Evolutionary conservation across 37 sponge, comb jelly and placozoan genomes (phyloP).

Genomic region (Petrosia ficiformis): DNA sequence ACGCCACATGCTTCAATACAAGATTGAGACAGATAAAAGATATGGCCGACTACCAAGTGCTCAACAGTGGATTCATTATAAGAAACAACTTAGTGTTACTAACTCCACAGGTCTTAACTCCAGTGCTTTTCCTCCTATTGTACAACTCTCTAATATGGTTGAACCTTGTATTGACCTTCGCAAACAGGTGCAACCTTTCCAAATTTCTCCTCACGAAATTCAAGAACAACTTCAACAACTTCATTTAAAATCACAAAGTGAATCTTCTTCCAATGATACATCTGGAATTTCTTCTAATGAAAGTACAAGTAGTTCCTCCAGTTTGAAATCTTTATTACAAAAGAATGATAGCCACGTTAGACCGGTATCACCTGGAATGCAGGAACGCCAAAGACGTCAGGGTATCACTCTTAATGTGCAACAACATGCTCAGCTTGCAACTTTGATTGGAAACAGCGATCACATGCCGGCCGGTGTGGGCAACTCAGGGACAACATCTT

Average conservation of each 20-base stretch:
- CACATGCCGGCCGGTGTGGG: too few species aligned
- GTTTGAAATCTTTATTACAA: too few species aligned
- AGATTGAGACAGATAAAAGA: slow-evolving; percentile 14
- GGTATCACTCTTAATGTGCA: too few species aligned
- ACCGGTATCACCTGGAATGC: too few species aligned
- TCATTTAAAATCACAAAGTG: too few species aligned
- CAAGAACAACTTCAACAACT: slow-evolving; percentile 66
- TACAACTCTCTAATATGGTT: background rate
- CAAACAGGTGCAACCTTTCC: slow-evolving; percentile 61
- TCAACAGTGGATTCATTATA: background rate
- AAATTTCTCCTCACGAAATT: slow-evolving; percentile 46
- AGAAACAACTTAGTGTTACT: background rate
- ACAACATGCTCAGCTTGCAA: too few species aligned
- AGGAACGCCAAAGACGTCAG: too few species aligned
- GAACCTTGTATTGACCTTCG: slow-evolving; percentile 27
- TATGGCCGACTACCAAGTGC: slow-evolving; percentile 17
- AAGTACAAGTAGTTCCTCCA: too few species aligned
- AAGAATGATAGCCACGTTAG: too few species aligned
- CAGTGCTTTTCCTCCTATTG: background rate
- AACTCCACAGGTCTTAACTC: background rate
- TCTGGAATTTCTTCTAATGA: background rate
- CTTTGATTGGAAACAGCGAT: too few species aligned
- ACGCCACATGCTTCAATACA: slow-evolving; percentile 31
- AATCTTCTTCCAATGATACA: too few species aligned
- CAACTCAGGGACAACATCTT: too few species aligned